Evolutionary conservation across 2,888 invertebrate genomes (phyloP).

Genomic region (Trissolcus japonicus): DNA sequence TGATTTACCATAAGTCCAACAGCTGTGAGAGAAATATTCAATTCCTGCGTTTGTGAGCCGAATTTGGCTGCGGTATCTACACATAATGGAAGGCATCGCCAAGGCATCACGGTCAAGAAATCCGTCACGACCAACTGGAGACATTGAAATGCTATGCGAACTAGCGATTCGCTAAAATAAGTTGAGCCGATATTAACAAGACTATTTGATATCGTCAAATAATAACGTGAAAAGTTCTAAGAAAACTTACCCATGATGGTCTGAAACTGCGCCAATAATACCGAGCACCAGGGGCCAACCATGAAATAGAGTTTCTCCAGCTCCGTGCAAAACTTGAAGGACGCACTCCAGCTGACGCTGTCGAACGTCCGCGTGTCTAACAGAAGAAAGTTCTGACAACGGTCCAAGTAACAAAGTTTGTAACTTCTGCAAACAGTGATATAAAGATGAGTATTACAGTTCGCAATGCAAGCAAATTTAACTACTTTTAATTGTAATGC

Average conservation of each 20-base stretch:
- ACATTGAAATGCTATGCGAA: conserved; percentile 96
- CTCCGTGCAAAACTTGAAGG: conserved; percentile 92
- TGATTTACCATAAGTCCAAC: conserved; percentile 91
- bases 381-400: conserved; percentile 91
- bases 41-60: conserved; percentile 95
- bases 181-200: neutral
- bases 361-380: conserved; percentile 94
- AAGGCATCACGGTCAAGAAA: conserved; percentile 93
- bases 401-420: conserved; percentile 92
- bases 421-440: conserved; percentile 79
- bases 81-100: conserved; percentile 91
- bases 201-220: neutral
- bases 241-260: conserved; percentile 87
- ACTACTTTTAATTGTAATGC: conserved; percentile 8
- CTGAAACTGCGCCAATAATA: conserved; percentile 95
- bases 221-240: conserved; percentile 1
- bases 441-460: neutral
- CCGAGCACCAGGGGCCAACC: conserved; percentile 97
- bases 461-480: neutral
- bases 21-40: conserved; percentile 97
- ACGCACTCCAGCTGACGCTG: conserved; percentile 97
- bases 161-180: conserved; percentile 86
- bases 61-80: conserved; percentile 96
- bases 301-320: conserved; percentile 93
- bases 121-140: conserved; percentile 96